A percentile compares a stretch with the other conserved stretches of the same genome.
These are phyloP conservation scores for Melanostoma mellinum DNA, from an alignment of 2,888 invertebrate species.

Conservation along the genomic window DNA sequence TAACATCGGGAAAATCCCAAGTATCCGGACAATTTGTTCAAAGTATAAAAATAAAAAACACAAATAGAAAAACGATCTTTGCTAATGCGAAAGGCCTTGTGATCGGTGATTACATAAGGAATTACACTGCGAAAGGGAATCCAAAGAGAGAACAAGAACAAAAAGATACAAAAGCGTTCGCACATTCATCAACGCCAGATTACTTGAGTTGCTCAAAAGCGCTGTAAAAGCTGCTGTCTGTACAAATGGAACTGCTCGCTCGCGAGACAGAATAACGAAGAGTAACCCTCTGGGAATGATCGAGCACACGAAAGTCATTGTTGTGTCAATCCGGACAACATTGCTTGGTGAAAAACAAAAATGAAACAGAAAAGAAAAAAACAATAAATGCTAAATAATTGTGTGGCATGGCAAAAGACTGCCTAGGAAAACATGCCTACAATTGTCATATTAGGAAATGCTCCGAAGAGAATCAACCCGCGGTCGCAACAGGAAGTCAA, in stretches of 20 bases:
- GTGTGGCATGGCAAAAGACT: slow-evolving; percentile 61
- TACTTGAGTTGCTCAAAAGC: slow-evolving; percentile 43
- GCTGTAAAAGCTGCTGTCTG: slow-evolving; percentile 28
- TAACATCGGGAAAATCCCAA: slow-evolving; percentile 26
- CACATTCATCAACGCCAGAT: slow-evolving; percentile 61
- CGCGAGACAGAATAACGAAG: slow-evolving; percentile 12
- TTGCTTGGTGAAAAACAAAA: slow-evolving; percentile 16
- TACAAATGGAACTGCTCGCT: slow-evolving; percentile 31
- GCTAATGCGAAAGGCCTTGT: slow-evolving; percentile 66
- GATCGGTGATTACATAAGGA: slow-evolving; percentile 64
- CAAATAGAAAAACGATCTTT: slow-evolving; percentile 29
- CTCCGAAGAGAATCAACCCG: slow-evolving; percentile 49
- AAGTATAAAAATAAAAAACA: slow-evolving; percentile 11
- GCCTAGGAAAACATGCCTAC: slow-evolving; percentile 61
- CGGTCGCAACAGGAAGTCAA: slow-evolving; percentile 49
- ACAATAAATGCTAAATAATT: slow-evolving; percentile 62
- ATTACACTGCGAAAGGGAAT: slow-evolving; percentile 58
- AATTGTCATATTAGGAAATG: slow-evolving; percentile 71
- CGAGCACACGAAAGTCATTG: slow-evolving; percentile 63
- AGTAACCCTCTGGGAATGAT: slow-evolving; percentile 62
- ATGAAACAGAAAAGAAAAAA: slow-evolving; percentile 15
- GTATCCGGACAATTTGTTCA: slow-evolving; percentile 57
- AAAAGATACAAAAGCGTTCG: slow-evolving; percentile 49
- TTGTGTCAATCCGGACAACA: slow-evolving; percentile 60
- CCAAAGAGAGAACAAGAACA: neutral